A percentile compares a stretch with the other conserved stretches of the same genome.
Evolutionary conservation across 1,140 invertebrate species (phyloP).

Genomic region (Hylaeus volcanicus): DNA sequence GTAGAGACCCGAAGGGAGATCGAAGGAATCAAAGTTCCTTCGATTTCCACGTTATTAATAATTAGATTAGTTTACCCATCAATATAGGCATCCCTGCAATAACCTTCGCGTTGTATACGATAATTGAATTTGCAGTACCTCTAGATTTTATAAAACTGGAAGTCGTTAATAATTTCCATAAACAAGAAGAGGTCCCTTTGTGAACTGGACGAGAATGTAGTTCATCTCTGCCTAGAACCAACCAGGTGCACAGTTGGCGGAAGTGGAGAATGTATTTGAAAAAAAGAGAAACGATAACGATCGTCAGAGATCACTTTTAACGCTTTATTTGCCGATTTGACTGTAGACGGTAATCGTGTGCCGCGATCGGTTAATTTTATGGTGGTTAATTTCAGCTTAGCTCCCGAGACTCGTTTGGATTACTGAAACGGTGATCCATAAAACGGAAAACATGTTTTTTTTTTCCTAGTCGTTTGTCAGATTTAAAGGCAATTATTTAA

Average conservation of each 20-base stretch:
- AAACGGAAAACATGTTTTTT: background rate
- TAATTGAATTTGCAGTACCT: no score
- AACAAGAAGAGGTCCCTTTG: no score
- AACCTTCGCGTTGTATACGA: no score
- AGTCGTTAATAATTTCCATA: no score
- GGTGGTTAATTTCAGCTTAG: conserved; percentile 19
- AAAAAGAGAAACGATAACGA: no score
- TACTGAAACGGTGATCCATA: background rate
- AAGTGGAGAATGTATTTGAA: background rate
- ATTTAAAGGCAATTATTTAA: background rate
- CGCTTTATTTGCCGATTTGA: conserved; percentile 11
- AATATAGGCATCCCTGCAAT: no score
- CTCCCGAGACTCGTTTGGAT: background rate
- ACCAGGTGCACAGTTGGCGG: background rate
- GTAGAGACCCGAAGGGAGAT: conserved; percentile 8
- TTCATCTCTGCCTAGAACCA: background rate
- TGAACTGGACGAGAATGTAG: no score
- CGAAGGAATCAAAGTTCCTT: no score
- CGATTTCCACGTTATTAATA: no score
- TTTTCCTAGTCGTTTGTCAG: background rate
- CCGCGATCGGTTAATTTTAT: conserved; percentile 16
- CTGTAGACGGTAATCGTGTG: background rate
- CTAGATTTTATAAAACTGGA: no score
- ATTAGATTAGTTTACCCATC: no score
- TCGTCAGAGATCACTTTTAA: background rate